Evolutionary conservation across 2,113 vertebrate genomes (phyloP).

Genomic region (Dicrurus megarhynchus): DNA sequence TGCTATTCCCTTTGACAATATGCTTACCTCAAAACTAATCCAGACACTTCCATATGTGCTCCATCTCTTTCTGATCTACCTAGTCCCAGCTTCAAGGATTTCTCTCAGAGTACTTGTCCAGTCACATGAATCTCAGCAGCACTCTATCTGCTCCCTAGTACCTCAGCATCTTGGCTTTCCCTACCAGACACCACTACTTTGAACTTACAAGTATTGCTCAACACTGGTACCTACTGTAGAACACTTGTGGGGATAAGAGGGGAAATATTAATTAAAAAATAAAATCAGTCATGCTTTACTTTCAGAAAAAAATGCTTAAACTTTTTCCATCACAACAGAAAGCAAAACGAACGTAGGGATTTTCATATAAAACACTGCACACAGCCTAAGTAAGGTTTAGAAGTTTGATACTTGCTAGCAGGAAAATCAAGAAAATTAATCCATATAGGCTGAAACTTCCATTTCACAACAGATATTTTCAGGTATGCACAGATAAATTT

Average conservation of each 20-base stretch:
- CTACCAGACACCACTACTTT: background rate
- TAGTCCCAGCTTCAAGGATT: background rate
- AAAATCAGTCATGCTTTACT: background rate
- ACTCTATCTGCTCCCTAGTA: background rate
- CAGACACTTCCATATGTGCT: background rate
- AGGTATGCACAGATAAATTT: background rate
- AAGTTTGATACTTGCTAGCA: background rate
- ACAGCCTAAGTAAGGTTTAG: background rate
- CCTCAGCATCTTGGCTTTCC: background rate
- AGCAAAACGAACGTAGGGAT: background rate
- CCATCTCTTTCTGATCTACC: background rate
- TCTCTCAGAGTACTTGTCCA: background rate
- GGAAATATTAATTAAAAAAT: background rate
- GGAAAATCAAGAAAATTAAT: background rate
- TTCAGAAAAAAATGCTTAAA: background rate
- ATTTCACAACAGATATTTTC: background rate
- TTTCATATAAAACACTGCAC: background rate
- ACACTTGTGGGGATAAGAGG: background rate
- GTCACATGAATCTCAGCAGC: background rate
- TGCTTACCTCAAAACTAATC: accelerated
- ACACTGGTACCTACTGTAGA: background rate
- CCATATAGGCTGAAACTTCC: background rate
- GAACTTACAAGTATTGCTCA: background rate
- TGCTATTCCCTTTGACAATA: background rate
- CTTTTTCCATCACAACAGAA: background rate